A percentile compares a stretch with the other conserved stretches of the same genome.
Conservation (phyloP, 1,140 invertebrate genomes). For the Drosophila bipectinata region DNA sequence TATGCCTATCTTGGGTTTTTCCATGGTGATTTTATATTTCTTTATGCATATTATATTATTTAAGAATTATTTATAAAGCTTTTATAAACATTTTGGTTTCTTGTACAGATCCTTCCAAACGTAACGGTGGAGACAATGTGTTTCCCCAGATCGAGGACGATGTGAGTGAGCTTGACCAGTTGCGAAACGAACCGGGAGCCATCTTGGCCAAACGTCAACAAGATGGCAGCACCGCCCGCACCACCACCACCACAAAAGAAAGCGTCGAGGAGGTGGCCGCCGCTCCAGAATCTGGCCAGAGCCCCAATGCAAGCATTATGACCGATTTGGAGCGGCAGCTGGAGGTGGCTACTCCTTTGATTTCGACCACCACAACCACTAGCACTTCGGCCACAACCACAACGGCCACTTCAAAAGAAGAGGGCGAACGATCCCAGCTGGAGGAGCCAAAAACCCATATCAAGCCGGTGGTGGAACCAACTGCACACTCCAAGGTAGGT, state of each 20-base stretch:
- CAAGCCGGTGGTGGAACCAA: constrained; percentile 58
- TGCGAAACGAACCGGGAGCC: constrained; percentile 47
- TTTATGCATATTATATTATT: no score
- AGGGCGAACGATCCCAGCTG: constrained; percentile 60
- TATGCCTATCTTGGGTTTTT: no score
- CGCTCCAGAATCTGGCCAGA: constrained; percentile 28
- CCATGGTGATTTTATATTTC: no score
- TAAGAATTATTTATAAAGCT: background rate
- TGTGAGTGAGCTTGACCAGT: constrained; percentile 74
- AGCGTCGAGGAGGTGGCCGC: constrained; percentile 61
- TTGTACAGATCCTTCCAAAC: constrained; percentile 50
- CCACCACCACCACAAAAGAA: constrained; percentile 69
- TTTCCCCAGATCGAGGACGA: constrained; percentile 75
- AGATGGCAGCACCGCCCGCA: constrained; percentile 63
- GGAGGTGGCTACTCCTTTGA: constrained; percentile 71
- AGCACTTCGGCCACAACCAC: constrained; percentile 72
- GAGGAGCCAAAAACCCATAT: constrained; percentile 61
- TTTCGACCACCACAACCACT: constrained; percentile 69
- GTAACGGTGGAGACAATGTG: constrained; percentile 34
- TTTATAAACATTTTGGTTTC: no score
- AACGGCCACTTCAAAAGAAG: constrained; percentile 63
- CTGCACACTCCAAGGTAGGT: constrained; percentile 53
- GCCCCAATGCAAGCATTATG: constrained; percentile 31
- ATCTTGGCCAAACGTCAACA: constrained; percentile 50
- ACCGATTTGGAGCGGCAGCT: constrained; percentile 73